Evolutionary conservation across 2,888 invertebrate species (phyloP).

Genomic region (Acleris cristana): DNA sequence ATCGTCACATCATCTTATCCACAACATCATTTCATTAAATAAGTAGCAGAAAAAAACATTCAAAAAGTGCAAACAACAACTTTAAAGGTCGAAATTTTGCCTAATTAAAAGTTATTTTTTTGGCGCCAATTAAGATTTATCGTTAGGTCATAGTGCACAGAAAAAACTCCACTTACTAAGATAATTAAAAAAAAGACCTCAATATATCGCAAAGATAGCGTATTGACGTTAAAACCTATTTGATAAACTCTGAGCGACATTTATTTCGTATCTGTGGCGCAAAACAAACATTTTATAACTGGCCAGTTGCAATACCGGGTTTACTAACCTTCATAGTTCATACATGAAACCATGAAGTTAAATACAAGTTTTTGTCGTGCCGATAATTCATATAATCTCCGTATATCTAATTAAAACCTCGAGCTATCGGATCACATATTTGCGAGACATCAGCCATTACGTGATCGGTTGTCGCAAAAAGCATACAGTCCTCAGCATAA

Average conservation of each 20-base stretch:
- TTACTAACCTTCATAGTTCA: conserved; percentile 18
- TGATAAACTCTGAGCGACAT: too few species aligned
- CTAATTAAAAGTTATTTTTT: not conserved
- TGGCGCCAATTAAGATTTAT: not conserved
- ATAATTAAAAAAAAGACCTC: not conserved
- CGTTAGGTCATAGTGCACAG: not conserved
- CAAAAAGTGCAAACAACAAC: too few species aligned
- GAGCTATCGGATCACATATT: conserved; percentile 16
- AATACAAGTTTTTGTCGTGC: conserved; percentile 17
- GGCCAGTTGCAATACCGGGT: conserved; percentile 14
- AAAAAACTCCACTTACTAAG: not conserved
- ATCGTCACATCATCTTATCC: not conserved
- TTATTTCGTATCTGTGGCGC: not conserved
- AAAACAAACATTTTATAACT: not conserved
- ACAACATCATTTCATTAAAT: not conserved
- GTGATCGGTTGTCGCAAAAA: conserved; percentile 27
- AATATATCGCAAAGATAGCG: not conserved
- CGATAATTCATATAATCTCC: conserved; percentile 13
- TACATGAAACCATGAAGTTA: conserved; percentile 11
- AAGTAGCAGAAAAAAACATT: too few species aligned
- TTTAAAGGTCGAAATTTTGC: too few species aligned
- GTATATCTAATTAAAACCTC: conserved; percentile 28
- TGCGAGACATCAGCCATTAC: conserved; percentile 28
- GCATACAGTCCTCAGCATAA: conserved; percentile 22
- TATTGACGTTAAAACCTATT: too few species aligned